Conservation (phyloP, 1,140 invertebrate species). For the Saccostrea cuccullata region DNA sequence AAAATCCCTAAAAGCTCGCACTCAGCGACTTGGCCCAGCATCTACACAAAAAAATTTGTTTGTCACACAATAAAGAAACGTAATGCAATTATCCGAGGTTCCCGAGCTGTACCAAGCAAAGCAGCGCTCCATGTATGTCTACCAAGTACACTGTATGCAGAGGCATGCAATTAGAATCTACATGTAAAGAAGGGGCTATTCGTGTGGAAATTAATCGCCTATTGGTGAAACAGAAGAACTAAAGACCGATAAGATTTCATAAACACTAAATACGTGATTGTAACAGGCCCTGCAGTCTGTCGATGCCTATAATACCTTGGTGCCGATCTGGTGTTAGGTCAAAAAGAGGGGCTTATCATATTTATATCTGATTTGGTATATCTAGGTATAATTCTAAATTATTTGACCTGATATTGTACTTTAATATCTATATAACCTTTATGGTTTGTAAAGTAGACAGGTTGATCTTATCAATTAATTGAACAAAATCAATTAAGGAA, state of each 20-base stretch:
- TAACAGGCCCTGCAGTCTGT: not conserved
- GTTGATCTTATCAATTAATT: slow-evolving; percentile 15
- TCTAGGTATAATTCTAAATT: not conserved
- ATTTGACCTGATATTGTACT: not conserved
- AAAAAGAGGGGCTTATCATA: slow-evolving; percentile 7
- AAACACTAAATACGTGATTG: slow-evolving; percentile 14
- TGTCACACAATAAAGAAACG: slow-evolving; percentile 19
- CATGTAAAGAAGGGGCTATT: slow-evolving; percentile 10
- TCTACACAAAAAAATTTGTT: slow-evolving; percentile 8
- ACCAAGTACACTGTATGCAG: not conserved
- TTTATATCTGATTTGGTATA: not conserved
- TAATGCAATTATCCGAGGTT: not conserved
- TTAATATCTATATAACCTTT: not conserved
- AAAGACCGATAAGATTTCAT: not conserved
- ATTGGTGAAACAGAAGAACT: slow-evolving; percentile 23
- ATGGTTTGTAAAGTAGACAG: not conserved
- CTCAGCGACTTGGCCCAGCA: slow-evolving; percentile 1
- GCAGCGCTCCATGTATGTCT: not conserved
- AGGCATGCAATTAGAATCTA: slow-evolving; percentile 31
- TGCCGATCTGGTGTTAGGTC: slow-evolving; percentile 25
- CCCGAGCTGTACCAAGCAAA: not conserved
- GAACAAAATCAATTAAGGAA: not conserved
- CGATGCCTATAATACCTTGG: not conserved
- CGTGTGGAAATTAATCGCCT: slow-evolving; percentile 5
- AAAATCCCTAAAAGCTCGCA: not conserved